Conservation (phyloP, 2,113 vertebrate genomes). For the Mobula hypostoma region DNA sequence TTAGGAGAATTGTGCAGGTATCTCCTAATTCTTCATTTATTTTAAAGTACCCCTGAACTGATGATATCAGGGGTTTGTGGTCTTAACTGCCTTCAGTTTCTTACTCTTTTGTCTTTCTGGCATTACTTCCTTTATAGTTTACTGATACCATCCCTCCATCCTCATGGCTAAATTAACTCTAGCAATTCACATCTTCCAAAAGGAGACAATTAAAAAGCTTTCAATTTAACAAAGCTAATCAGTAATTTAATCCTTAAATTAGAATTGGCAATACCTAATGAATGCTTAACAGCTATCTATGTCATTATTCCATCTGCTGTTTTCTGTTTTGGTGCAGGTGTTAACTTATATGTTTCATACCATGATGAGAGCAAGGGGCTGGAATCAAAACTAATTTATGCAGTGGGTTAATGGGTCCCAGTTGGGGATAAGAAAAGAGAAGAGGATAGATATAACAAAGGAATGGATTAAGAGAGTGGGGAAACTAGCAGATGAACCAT, state of each 20-base stretch:
- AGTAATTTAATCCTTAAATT: not conserved
- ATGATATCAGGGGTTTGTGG: too few relatives aligned
- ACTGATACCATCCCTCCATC: not conserved
- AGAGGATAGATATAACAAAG: not conserved
- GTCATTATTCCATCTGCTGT: not conserved
- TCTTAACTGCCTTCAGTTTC: too few relatives aligned
- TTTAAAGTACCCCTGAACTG: too few relatives aligned
- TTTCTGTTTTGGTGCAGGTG: not conserved
- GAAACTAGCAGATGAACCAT: not conserved
- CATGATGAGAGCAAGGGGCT: not conserved
- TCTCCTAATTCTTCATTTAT: too few relatives aligned
- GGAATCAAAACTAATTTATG: not conserved
- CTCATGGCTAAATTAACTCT: not conserved
- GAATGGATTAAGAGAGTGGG: not conserved
- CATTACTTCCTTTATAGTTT: not conserved
- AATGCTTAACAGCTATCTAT: not conserved
- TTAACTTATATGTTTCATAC: not conserved
- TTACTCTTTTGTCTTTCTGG: too few relatives aligned
- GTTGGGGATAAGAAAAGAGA: not conserved
- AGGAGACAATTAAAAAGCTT: not conserved
- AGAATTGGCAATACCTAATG: not conserved
- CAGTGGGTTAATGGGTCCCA: not conserved
- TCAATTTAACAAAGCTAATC: conserved; percentile 15
- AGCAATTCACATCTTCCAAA: not conserved
- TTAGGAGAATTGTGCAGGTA: not conserved